phyloP scores from a whole-genome alignment of 2,797 vertebrate genomes.

The Chloroceryle amazona region DNA sequence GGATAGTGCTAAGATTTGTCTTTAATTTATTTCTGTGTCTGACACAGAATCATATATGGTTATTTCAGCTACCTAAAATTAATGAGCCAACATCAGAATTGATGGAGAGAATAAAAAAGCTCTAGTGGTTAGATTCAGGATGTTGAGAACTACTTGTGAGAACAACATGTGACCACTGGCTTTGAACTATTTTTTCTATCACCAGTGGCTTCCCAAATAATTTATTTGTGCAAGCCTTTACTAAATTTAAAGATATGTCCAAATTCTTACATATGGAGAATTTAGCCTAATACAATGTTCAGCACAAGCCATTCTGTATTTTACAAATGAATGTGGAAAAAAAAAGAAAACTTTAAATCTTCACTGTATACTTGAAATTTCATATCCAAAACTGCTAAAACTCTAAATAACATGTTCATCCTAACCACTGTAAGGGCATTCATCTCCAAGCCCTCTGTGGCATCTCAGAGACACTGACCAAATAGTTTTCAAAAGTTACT shows the following conservation, averaged over 20 bases:
- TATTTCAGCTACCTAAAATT: neutral
- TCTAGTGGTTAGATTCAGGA: neutral
- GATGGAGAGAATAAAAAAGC: neutral
- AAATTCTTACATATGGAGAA: rapidly evolving
- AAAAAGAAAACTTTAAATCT: neutral
- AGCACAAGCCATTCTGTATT: neutral
- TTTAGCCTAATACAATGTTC: neutral
- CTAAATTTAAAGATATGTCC: neutral
- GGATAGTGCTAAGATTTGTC: neutral
- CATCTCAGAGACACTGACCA: neutral
- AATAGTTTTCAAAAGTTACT: neutral
- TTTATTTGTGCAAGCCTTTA: neutral
- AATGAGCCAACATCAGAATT: neutral
- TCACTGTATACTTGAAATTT: neutral
- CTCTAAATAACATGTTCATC: neutral
- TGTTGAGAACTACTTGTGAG: neutral
- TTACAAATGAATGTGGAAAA: neutral
- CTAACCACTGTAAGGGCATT: neutral
- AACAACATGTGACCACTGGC: neutral
- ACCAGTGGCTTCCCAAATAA: neutral
- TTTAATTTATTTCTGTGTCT: neutral
- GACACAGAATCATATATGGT: neutral
- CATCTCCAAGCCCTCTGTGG: neutral
- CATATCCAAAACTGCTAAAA: neutral
- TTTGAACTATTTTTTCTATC: neutral